These are phyloP conservation scores for Dromius quadrimaculatus DNA, from an alignment of 2,888 invertebrate species.

Conservation along the genomic window DNA sequence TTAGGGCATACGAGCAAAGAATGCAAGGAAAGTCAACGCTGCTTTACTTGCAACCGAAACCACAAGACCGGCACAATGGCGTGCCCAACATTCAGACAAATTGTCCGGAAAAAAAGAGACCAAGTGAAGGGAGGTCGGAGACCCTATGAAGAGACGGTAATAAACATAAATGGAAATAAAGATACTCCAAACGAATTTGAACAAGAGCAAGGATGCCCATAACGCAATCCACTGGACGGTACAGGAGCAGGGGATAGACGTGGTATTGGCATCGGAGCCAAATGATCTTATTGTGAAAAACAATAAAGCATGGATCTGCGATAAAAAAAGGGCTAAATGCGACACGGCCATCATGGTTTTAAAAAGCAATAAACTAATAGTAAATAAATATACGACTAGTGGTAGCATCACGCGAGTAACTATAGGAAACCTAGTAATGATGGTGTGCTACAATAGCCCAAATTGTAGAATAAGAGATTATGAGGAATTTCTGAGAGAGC, in stretches of 20 bases:
- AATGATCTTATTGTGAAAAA: background rate
- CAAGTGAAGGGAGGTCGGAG: background rate
- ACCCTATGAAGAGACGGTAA: background rate
- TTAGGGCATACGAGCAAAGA: background rate
- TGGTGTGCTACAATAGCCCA: background rate
- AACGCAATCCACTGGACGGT: background rate
- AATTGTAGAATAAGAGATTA: background rate
- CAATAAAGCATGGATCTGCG: background rate
- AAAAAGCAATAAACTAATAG: too few species aligned
- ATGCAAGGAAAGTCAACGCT: background rate
- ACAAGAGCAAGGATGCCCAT: slow-evolving; percentile 1
- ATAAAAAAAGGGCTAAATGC: too few species aligned
- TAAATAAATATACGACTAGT: background rate
- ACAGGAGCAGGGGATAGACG: background rate
- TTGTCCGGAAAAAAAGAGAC: background rate
- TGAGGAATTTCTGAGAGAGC: background rate
- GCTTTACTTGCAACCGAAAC: background rate
- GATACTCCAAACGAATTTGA: background rate
- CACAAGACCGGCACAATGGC: slow-evolving; percentile 2
- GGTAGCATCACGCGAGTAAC: background rate
- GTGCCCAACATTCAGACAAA: background rate
- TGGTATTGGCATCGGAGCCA: background rate
- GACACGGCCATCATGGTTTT: too few species aligned
- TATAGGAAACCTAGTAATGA: background rate
- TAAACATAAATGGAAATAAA: background rate